Base-by-base conservation (phyloP, 1,140 invertebrate species). In the Hylaeus anthracinus region DNA sequence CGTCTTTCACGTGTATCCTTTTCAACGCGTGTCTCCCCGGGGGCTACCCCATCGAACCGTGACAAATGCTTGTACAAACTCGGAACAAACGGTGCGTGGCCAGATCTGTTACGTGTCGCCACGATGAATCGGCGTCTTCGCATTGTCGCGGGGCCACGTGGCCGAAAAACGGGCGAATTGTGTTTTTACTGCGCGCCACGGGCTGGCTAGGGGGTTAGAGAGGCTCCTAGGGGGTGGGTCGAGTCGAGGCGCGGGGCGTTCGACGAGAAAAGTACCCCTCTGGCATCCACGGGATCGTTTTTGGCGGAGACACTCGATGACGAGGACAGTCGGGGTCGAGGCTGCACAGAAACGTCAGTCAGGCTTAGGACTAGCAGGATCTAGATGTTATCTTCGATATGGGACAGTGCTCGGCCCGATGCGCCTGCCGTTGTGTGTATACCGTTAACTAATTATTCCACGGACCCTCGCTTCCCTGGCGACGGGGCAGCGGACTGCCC, bases 281-380 rank as follows among this genome's bases (percentile, higher is more conserved):
- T 66, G 53, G 39, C 75, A 81, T 64, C 63, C 43, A 60, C 61
- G 48, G 64, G 78, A 70, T 84, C 53, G 70, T 72, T 55, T 73
- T 83, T 41, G 53, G 80, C 45, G 79, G 84, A 83, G 85, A 67
- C 73, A 70, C 83, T 82, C 79, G 81, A 79, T 51, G 84, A 82
- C 75, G 71, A 82, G 79, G 83, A 88, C 81, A 89, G 73, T 75
- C 85, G 70, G 72, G 41, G 51, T 74, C 58, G 45, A 73, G 86
- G 79, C 81, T 89, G 88, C 72, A 91, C 86, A 88, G 89, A 92
- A 92, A 91, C 88, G 90, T 93, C 92, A 92, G 73, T 93, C 91
- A 92, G 88, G 88, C 89, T 93, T 93, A 92, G 79, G 61, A 61
- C 72, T 79, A 82, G 79, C 55, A 26, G 87, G 88, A 91, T 90